Evolutionary conservation across 1,140 invertebrate species (phyloP).

Genomic region (Aphaenogaster ashmeadi): DNA sequence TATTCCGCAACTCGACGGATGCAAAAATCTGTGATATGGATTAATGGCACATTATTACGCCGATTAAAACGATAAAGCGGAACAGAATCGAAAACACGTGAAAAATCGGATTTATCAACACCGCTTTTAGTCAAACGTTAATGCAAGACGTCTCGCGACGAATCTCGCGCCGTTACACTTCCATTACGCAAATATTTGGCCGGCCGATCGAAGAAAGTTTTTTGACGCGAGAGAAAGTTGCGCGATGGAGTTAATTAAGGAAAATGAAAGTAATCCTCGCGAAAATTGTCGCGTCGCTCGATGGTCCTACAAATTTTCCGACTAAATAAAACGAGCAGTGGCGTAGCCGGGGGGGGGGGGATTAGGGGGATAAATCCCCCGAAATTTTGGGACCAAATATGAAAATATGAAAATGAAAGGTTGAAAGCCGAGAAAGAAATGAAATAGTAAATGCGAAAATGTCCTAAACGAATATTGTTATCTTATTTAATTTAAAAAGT

Average conservation of each 20-base stretch:
- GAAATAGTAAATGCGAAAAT: too few species aligned
- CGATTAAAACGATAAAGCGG: neutral
- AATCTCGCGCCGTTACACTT: constrained; percentile 31
- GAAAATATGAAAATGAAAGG: too few species aligned
- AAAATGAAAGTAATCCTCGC: constrained; percentile 47
- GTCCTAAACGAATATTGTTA: too few species aligned
- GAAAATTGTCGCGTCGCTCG: neutral
- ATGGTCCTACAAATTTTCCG: neutral
- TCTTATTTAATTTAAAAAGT: too few species aligned
- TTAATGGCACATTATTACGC: neutral
- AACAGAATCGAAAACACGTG: neutral
- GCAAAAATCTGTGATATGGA: neutral
- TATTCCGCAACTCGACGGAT: neutral
- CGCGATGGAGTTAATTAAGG: constrained; percentile 12
- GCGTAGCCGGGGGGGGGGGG: too few species aligned
- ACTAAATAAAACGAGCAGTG: neutral
- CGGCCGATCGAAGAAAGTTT: constrained; percentile 43
- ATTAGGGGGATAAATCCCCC: too few species aligned
- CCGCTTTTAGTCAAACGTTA: neutral
- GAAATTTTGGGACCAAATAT: too few species aligned
- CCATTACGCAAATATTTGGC: constrained; percentile 43
- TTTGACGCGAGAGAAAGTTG: constrained; percentile 46
- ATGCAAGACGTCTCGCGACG: neutral
- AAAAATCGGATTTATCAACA: neutral
- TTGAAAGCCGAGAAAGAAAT: too few species aligned